Base-by-base conservation (phyloP, 2,888 invertebrate species). In the Oscheius myriophilus region DNA sequence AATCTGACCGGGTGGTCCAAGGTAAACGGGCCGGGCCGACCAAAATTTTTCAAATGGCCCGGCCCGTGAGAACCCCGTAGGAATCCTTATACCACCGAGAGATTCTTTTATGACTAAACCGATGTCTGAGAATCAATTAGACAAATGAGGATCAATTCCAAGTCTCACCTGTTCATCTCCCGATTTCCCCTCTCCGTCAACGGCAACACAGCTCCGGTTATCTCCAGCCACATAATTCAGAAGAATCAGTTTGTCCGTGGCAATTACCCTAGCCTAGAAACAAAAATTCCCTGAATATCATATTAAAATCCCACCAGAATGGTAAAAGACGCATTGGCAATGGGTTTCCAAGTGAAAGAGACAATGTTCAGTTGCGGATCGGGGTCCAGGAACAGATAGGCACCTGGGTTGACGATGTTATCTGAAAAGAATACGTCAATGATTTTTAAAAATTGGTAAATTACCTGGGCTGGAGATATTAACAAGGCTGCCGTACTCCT, bases 301-400 rank as follows among this genome's bases (percentile, higher is more conserved):
- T 43, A 16, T 16, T 41, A 18, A 14, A 11, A 12, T 33, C 26
- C 72, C 1, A 71, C 71, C 11, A 79, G 64, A 53, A 82, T 68
- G 0, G 79, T 79, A 61, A 80, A 82, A 16, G 80, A 80, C 0
- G 80, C 66, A 61, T 79, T 80, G 26, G 73, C 71, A 11, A 70
- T 41, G 0, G 80, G 79, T 26, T 61, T 67, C 78, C 79, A 79
- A 18, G 70, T 68, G 61, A 82, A 79, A 4, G 69, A 64, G n/a
- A 82, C 55, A 2, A 79, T 68, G 42, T 72, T 67, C 0, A 82
- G 69, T 39, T 75, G 66, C 0, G 72, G 49, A 18, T 75, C 71
- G 12, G 73, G 67, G 42, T 76, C 67, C 23, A 81, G 67, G 54
- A 70, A 73, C 1, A 81, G 67, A 54, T 79, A 81, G 6, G 72